Evolutionary conservation across 2,113 vertebrate species (phyloP), one percentile per base, ranked within the genome.

Genomic region (Xenus cinereus): DNA sequence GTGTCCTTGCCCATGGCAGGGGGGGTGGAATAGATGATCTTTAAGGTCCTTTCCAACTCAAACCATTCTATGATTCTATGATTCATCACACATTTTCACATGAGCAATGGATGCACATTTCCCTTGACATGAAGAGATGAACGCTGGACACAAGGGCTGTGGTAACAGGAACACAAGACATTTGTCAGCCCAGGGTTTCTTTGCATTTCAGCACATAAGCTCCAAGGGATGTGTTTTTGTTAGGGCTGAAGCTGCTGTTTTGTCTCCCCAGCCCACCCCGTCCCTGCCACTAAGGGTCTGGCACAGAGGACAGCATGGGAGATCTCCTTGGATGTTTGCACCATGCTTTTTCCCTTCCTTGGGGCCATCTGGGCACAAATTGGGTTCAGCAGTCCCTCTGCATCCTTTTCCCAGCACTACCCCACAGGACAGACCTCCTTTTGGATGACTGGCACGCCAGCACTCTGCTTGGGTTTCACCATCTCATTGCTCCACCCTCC

Each of bases 291-390:
- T 5, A 3, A 41, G 19, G 24, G 19, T 12, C 54, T 63, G 48
- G 43, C 43, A 28, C 3, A 4, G n/a, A 3, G 6, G 3, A 46
- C 39, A 20, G 23, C 35, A 12, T 1, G 15, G 33, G 18, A 63
- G 7, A 54, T 6, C 22, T 68, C 21, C 26, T 48, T 6, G 4
- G 8, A 10, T 27, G 4, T 71, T 53, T 18, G 21, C 27, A 21
- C 23, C 1, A 0, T 1, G 1, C 8, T 68, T 71, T 4, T 26
- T 37, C 12, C 30, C 19, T 17, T 53, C 45, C 41, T 35, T 7
- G 12, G n/a, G 20, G 35, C 39, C 12, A 0, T 35, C 10, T 39
- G 63, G 26, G 8, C 33, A 51, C 26, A 9, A 22, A 17, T 2
- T 6, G 4, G 7, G 28, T 28, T 23, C 14, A 15, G 26, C 8